These are phyloP conservation scores for Caranx ignobilis DNA, from an alignment of 2,113 vertebrate species.

Conservation along the genomic window DNA sequence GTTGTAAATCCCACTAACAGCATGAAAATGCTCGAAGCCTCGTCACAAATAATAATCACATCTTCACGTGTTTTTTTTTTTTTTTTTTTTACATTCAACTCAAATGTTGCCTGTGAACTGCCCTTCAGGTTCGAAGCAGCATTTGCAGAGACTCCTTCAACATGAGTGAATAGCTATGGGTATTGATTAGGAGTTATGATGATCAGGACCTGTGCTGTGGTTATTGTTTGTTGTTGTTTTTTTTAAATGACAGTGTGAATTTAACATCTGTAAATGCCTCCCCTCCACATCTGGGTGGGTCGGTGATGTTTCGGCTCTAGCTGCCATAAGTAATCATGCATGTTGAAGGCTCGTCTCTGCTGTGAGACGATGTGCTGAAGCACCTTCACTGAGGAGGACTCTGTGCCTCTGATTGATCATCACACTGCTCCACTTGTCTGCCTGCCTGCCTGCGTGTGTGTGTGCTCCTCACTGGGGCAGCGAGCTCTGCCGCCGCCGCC, in stretches of 20 bases:
- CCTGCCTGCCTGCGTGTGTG: not conserved
- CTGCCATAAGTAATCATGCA: conserved; percentile 77
- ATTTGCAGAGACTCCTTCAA: conserved; percentile 62
- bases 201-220: conserved; percentile 16
- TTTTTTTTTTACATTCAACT: conserved; percentile 72
- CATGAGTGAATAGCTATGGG: conserved; percentile 64
- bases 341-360: conserved; percentile 71
- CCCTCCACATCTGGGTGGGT: not conserved
- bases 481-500: not conserved
- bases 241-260: conserved; percentile 37
- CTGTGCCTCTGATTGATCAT: conserved; percentile 62
- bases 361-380: conserved; percentile 55
- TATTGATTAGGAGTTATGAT: conserved; percentile 1
- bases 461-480: conserved; percentile 41
- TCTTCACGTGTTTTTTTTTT: conserved; percentile 60
- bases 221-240: conserved; percentile 30
- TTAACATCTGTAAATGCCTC: conserved; percentile 6
- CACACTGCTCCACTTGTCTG: conserved; percentile 41
- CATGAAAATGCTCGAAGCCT: conserved; percentile 61
- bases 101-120: conserved; percentile 59
- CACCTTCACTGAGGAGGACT: conserved; percentile 59
- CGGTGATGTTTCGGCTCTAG: conserved; percentile 49
- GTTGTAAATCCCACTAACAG: conserved; percentile 60
- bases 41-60: conserved; percentile 62
- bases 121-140: conserved; percentile 43